phyloP scores from a whole-genome alignment of 2,888 invertebrate genomes.

The Labia minor region DNA sequence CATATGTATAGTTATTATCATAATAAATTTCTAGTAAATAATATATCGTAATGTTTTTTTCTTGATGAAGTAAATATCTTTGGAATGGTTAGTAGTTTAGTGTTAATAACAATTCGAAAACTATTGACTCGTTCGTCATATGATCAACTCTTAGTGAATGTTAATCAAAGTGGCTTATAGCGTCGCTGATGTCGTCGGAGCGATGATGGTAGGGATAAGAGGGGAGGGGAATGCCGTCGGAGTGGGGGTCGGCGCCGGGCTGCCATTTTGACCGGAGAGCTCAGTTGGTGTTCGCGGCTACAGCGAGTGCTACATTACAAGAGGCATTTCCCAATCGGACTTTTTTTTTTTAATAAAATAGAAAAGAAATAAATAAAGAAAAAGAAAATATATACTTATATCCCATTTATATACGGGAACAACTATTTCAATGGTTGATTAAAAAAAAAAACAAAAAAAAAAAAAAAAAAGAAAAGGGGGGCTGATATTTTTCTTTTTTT shows the following conservation, averaged over 20 bases:
- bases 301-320: no score
- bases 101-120: slow-evolving; percentile 2
- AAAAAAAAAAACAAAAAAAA: no score
- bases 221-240: background rate
- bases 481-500: no score
- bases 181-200: background rate
- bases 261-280: background rate
- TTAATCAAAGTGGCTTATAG: slow-evolving; percentile 13
- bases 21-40: no score
- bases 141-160: slow-evolving; percentile 13
- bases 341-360: no score
- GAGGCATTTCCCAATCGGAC: no score
- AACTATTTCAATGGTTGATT: no score
- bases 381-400: no score
- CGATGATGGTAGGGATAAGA: background rate
- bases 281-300: background rate
- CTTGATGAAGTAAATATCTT: background rate
- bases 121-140: slow-evolving; percentile 13
- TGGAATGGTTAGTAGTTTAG: background rate
- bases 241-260: background rate
- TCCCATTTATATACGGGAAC: no score
- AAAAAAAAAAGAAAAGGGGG: no score
- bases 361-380: no score
- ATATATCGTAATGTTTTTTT: background rate
- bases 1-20: no score